Percentiles rank a stretch among this genome's conserved stretches.
Conservation (phyloP, 2,888 invertebrate species). For the Liopterus haemorrhoidalis region DNA sequence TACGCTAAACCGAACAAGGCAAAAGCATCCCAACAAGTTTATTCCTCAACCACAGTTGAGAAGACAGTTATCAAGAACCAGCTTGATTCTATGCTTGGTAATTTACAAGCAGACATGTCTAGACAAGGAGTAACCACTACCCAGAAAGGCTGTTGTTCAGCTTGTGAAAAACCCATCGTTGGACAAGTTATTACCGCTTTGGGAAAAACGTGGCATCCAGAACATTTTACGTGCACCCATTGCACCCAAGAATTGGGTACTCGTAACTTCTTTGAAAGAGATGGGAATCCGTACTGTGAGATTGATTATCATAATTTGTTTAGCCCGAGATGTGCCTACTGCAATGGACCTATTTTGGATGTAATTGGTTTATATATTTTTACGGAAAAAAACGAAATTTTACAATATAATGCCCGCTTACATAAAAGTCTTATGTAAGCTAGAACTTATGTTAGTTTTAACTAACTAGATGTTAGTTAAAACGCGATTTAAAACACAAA, state of each 20-base stretch:
- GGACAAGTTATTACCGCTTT: constrained; percentile 97
- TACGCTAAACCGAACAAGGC: constrained; percentile 66
- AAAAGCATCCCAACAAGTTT: constrained; percentile 50
- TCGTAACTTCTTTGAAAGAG: constrained; percentile 96
- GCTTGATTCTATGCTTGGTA: constrained; percentile 79
- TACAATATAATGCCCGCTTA: too few species aligned
- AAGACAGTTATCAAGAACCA: constrained; percentile 47
- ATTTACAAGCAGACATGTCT: constrained; percentile 93
- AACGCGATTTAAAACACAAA: too few species aligned
- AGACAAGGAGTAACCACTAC: constrained; percentile 98
- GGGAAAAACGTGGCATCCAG: constrained; percentile 98
- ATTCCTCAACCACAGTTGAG: constrained; percentile 40
- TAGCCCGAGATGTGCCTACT: constrained; percentile 97
- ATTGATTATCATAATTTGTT: constrained; percentile 97
- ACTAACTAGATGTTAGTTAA: too few species aligned
- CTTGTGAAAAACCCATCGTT: constrained; percentile 98
- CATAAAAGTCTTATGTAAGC: constrained; percentile 2
- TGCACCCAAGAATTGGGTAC: constrained; percentile 96
- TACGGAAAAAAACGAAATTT: constrained; percentile 11
- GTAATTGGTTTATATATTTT: constrained; percentile 70
- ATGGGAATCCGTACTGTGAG: constrained; percentile 96
- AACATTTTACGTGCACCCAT: constrained; percentile 97
- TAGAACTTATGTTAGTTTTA: constrained; percentile 4
- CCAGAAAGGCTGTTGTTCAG: constrained; percentile 98
- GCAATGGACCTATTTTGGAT: constrained; percentile 97